Evolutionary conservation across 2,113 vertebrate species (phyloP), one percentile per base, ranked within the genome.

Genomic region (Epinephelus cyanopodus): DNA sequence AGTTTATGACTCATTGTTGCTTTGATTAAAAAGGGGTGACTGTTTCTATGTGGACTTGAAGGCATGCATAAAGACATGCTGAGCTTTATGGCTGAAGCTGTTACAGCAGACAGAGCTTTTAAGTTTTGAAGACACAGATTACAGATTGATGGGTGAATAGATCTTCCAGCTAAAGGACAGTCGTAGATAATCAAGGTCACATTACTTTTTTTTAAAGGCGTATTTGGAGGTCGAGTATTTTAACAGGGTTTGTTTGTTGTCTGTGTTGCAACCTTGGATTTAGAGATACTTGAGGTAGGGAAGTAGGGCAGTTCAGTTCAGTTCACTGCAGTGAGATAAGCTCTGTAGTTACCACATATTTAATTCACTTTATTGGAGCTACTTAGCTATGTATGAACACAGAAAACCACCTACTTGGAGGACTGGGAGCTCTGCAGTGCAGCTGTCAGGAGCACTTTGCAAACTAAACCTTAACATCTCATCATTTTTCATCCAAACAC

Each of bases 331-430:
- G 18, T 27, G 50, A 74, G 21, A 74, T 27, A 37, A 62, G 56
- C 60, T 60, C 9, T 66, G 53, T 19, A 45, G 45, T 61, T 53
- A 81, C 68, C 52, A 63, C 76, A 73, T 76, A 74, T 77, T 87
- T 72, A 69, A 65, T 71, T 88, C 62, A 77, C 74, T 84, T 73
- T 71, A 52, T 10, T 62, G 11, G 2, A 54, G 8, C 66, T 54
- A 15, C 70, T 52, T 53, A 33, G 42, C 56, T 53, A n/a, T 54
- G 63, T 68, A 69, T 27, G 37, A 56, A 45, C 42, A 54, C 42
- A 33, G n/a, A 61, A 79, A 66, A 42, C 17, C 54, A 48, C 48
- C 17, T 52, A 5, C 18, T 65, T 45, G 33, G 21, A 50, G 39
- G 54, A 81, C 9, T 3, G 23, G 45, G 37, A 54, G 50, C 76